Evolutionary conservation across 2,113 vertebrate genomes (phyloP).

Genomic region (Epinephelus moara): DNA sequence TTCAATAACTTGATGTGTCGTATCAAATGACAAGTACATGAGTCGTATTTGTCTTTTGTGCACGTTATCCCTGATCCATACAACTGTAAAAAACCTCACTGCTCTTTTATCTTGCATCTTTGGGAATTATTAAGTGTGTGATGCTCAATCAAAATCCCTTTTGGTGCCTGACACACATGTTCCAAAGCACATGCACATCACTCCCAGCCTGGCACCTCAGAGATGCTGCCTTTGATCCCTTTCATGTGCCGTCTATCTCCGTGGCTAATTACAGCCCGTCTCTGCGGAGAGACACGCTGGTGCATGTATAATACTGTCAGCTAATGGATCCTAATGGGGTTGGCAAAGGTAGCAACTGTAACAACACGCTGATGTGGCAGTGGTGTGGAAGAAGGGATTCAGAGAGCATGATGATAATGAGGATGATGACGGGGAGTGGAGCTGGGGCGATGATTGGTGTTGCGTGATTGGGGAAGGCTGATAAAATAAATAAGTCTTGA

Average conservation of each 20-base stretch:
- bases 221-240: slow-evolving; percentile 50
- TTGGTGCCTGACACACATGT: not conserved
- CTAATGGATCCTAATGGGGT: slow-evolving; percentile 68
- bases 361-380: slow-evolving; percentile 42
- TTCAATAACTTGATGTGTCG: not conserved
- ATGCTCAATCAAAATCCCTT: slow-evolving; percentile 18
- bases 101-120: not conserved
- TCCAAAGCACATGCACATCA: slow-evolving; percentile 8
- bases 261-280: slow-evolving; percentile 63
- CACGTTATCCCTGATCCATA: not conserved
- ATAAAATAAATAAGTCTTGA: slow-evolving; percentile 51
- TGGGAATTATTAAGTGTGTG: not conserved
- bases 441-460: slow-evolving; percentile 50
- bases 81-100: not conserved
- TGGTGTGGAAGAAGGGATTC: slow-evolving; percentile 57
- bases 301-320: slow-evolving; percentile 59
- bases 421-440: slow-evolving; percentile 41
- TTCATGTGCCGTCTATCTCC: slow-evolving; percentile 55
- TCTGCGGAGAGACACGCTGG: slow-evolving; percentile 45
- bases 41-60: not conserved
- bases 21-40: not conserved
- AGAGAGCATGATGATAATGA: slow-evolving; percentile 57
- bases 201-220: slow-evolving; percentile 27
- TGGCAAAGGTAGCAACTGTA: slow-evolving; percentile 40
- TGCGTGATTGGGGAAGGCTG: slow-evolving; percentile 40